Evolutionary conservation across 2,888 invertebrate species (phyloP), one percentile per base, ranked within the genome.

Genomic region (Acrobeloides nanus): DNA sequence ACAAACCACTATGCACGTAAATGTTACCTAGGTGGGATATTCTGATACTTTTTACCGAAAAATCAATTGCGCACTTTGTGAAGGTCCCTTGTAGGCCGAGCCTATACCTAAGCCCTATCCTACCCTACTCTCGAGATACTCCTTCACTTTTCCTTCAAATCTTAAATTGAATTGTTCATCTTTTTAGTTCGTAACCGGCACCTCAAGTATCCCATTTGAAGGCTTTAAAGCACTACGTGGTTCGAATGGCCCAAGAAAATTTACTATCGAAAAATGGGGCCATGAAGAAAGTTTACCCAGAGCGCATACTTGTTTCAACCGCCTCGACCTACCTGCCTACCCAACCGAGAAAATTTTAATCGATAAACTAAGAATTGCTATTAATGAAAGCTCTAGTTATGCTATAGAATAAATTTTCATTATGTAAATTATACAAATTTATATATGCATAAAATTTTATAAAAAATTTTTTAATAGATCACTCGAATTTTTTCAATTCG

Each of bases 271-370:
- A 46, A 61, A 59, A 26, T 70, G 68, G 66, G 70, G 70, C 26
- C 59, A 60, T 12, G 63, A 63, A n/a, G 39, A 41, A 12, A 51
- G 61, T 25, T 46, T 70, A 15, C 70, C 70, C 1, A 58, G 68
- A 7, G 92, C 93, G 1, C 93, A 95, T 77, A 93, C 93, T 3
- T 95, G 93, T 79, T 95, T 95, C 81, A 95, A 95, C 80, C 82
- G 93, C 20, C 81, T 95, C 67, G 93, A 95, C 78, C 81, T 95
- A 59, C 93, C 93, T 45, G 88, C 90, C 1, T 95, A 95, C 80
- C 87, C 89, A 44, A 86, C 88, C 12, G 27, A 32, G 8, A 37
- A 61, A 40, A 53, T 51, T 1, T 50, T 70, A 37, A 38, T 50
- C 37, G 41, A 51, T n/a, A 70, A 70, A 48, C 42, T 70, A n/a